These are phyloP conservation scores for Trochalopteron elliotii DNA, from an alignment of 2,113 vertebrate genomes.

Conservation along the genomic window DNA sequence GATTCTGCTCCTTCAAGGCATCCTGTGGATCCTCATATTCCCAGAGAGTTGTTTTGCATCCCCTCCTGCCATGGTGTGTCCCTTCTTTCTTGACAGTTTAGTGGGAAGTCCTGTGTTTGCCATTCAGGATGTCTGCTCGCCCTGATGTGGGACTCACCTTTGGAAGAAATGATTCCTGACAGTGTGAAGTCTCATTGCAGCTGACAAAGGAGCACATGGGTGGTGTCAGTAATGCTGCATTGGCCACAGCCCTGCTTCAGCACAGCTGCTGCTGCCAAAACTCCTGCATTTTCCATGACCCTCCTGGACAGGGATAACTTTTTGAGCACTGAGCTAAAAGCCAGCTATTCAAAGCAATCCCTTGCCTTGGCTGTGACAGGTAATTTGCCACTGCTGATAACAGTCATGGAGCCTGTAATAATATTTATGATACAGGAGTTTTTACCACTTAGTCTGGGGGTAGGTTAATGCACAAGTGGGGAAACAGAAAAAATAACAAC, in stretches of 20 bases:
- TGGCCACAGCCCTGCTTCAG: neutral
- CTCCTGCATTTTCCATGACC: neutral
- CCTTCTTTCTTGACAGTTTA: neutral
- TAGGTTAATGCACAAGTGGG: neutral
- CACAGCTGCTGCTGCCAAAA: neutral
- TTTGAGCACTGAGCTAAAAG: slow-evolving; percentile 22
- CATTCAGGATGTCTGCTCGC: neutral
- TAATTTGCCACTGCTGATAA: slow-evolving; percentile 42
- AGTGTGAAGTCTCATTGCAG: slow-evolving; percentile 1
- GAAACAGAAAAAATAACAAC: neutral
- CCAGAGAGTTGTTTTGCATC: neutral
- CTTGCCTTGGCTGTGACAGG: neutral
- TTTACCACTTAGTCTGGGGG: neutral
- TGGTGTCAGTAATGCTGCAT: neutral
- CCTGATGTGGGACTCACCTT: neutral
- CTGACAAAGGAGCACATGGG: neutral
- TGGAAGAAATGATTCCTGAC: neutral
- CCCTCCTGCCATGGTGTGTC: neutral
- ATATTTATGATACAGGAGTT: neutral
- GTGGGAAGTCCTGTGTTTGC: neutral
- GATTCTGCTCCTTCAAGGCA: neutral
- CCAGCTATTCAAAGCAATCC: neutral
- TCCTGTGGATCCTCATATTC: neutral
- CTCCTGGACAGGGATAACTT: neutral
- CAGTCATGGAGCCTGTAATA: neutral